Base-by-base conservation (phyloP, 35 echinoderm and acorn worm genomes). In the Eucidaris tribuloides region DNA sequence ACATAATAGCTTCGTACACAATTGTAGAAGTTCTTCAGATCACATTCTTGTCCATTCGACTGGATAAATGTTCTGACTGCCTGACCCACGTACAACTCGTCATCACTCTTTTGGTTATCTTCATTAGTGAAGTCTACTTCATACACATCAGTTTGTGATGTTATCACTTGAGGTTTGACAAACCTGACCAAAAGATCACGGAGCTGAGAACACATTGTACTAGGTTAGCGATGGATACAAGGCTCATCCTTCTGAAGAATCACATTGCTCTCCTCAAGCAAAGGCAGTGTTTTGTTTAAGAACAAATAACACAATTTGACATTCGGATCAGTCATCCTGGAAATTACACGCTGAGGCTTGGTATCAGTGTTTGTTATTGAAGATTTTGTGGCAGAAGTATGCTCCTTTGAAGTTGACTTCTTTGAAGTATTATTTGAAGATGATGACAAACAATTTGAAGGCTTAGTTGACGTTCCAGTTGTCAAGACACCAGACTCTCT, bases 191-290 rank as follows among this genome's bases (percentile, higher is more conserved):
- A 28, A 17, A 55, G 28, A 3, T 45, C 44, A 40, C 39, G 42
- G 30, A 85, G 66, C 66, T 85, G 83, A 38, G 34, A 14, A 34
- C 13, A 45, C 65, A 85, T 44, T 39, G 60, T 65, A 35, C 65
- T 35, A 36, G 25, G 54, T 46, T 65, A 83, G 37, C n/a, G 50
- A 83, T 83, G 81, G 42, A 83, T 27, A 46, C 81, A 85, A 46
- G 83, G 83, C 54, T 85, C 42, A 58, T 85, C 65, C 66, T 46
- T 85, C 45, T 85, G 64, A 32, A 85, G 43, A 38, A 45, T 46
- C 29, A 43, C 43, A 17, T 85, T 85, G 66, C 63, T 65, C 44
- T 40, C 44, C 30, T 85, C 66, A 76, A 79, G 76, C 24, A 85
- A 23, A 38, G 83, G 83, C 18, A 85, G 23, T 78, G 76, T 24